A percentile compares a stretch with the other conserved stretches of the same genome.
Evolutionary conservation across 1,140 invertebrate genomes (phyloP).

Genomic region (Aporrectodea caliginosa): DNA sequence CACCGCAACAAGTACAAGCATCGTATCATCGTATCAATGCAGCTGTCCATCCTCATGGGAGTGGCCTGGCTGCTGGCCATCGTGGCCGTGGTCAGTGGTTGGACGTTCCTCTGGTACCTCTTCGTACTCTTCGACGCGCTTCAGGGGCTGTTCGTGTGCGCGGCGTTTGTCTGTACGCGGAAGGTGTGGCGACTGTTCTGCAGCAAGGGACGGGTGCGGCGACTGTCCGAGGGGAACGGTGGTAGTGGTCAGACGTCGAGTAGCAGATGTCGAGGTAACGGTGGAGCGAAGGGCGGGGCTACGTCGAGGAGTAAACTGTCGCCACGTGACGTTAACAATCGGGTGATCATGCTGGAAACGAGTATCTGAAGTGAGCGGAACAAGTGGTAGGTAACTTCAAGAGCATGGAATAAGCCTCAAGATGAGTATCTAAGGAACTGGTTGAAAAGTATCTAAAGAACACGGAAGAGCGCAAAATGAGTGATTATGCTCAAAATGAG

Average conservation of each 20-base stretch:
- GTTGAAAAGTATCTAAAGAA: no score
- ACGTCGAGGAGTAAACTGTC: no score
- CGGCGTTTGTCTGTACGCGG: slow-evolving; percentile 37
- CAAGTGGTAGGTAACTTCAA: no score
- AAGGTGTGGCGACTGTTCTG: slow-evolving; percentile 30
- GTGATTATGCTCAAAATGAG: no score
- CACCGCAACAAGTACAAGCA: slow-evolving; percentile 30
- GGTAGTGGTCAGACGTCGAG: no score
- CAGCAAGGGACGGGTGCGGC: neutral
- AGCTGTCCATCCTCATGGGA: slow-evolving; percentile 53
- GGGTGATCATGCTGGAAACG: neutral
- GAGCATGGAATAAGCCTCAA: no score
- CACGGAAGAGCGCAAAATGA: no score
- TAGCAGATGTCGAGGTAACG: no score
- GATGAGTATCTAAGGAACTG: no score
- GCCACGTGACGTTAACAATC: no score
- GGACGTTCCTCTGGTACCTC: slow-evolving; percentile 35
- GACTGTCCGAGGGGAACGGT: neutral
- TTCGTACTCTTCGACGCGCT: slow-evolving; percentile 40
- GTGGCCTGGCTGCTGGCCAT: slow-evolving; percentile 50
- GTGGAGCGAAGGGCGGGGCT: no score
- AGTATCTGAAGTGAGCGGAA: neutral
- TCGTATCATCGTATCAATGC: slow-evolving; percentile 57
- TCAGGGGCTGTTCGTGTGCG: slow-evolving; percentile 39
- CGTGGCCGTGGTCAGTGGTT: slow-evolving; percentile 35